Conservation (phyloP, 1,140 invertebrate genomes). For the Trachymyrmex septentrionalis region DNA sequence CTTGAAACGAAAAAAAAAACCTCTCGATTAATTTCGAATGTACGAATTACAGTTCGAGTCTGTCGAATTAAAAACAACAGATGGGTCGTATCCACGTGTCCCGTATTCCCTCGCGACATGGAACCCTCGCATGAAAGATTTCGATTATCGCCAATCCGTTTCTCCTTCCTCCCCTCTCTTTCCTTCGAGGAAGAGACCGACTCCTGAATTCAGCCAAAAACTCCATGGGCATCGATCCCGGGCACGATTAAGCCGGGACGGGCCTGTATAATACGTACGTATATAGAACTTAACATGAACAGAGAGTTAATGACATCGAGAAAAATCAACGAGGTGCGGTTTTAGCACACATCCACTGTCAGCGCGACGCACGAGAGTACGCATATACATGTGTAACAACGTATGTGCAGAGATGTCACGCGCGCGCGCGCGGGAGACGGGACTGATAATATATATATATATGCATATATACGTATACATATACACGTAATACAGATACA, state of each 20-base stretch:
- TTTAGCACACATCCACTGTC: slow-evolving; percentile 84
- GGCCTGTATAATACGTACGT: slow-evolving; percentile 70
- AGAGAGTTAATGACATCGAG: slow-evolving; percentile 82
- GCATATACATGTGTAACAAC: slow-evolving; percentile 39
- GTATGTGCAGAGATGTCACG: background rate
- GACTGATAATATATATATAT: slow-evolving; percentile 62
- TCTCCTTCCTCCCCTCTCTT: background rate
- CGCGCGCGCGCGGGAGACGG: slow-evolving; percentile 43
- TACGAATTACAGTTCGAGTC: background rate
- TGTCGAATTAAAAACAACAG: slow-evolving; percentile 1
- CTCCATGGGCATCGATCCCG: background rate
- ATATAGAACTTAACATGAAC: slow-evolving; percentile 76
- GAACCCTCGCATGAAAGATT: background rate
- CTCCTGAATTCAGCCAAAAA: slow-evolving; percentile 13
- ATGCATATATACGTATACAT: slow-evolving; percentile 75
- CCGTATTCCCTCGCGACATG: background rate
- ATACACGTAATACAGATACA: slow-evolving; percentile 78
- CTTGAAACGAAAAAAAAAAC: background rate
- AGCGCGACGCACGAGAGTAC: slow-evolving; percentile 60
- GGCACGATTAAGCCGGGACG: slow-evolving; percentile 23
- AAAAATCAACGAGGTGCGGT: slow-evolving; percentile 82
- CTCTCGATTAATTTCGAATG: background rate
- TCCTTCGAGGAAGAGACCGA: slow-evolving; percentile 22
- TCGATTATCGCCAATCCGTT: background rate
- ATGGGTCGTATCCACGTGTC: background rate